These are phyloP conservation scores for Thryonomys swinderianus DNA, from an alignment of 2,113 vertebrate genomes.

Conservation along the genomic window DNA sequence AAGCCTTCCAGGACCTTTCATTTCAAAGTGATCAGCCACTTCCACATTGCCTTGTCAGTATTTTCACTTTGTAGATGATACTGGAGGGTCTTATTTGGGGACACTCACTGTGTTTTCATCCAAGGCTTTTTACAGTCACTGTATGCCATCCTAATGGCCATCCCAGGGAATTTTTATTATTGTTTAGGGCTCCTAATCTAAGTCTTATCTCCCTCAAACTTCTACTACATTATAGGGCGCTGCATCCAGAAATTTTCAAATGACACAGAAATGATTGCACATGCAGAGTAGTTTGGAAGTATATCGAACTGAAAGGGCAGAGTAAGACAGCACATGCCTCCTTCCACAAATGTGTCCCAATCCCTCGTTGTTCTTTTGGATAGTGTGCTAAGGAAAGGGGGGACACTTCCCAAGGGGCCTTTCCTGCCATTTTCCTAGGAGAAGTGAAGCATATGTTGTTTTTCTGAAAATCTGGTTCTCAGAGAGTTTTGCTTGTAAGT, in stretches of 20 bases:
- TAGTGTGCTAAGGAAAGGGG: neutral
- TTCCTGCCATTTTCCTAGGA: neutral
- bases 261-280: neutral
- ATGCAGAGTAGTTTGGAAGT: neutral
- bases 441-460: constrained; percentile 38
- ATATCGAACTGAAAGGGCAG: neutral
- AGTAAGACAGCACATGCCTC: neutral
- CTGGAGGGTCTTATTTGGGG: neutral
- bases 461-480: constrained; percentile 14
- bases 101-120: neutral
- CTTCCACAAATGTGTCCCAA: neutral
- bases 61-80: neutral
- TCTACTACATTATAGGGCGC: neutral
- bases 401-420: neutral
- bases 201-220: neutral
- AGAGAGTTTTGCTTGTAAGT: constrained; percentile 51
- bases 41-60: neutral
- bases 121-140: neutral
- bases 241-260: neutral
- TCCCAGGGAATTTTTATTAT: neutral
- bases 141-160: neutral
- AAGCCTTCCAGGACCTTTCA: neutral
- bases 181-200: neutral
- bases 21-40: neutral
- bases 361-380: neutral